Conservation (phyloP, 2,797 vertebrate species). For the Paratrypauchen microcephalus region DNA sequence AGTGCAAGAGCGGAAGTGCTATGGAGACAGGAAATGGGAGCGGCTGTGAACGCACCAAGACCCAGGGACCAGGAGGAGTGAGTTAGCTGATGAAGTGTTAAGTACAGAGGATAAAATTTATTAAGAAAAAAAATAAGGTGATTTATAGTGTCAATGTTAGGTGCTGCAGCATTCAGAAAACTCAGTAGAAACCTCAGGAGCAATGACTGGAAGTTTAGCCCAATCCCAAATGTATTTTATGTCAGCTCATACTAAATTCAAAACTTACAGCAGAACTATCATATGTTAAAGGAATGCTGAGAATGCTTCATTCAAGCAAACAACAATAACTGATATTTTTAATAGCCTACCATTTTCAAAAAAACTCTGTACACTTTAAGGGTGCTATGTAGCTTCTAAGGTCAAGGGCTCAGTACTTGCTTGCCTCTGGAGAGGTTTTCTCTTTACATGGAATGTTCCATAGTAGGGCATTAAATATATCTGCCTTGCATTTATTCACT, state of each 20-base stretch:
- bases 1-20: conserved; percentile 50
- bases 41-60: conserved; percentile 49
- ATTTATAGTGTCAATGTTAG: conserved; percentile 17
- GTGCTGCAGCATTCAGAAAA: not conserved
- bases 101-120: conserved; percentile 8
- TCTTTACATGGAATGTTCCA: too few relatives aligned
- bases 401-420: too few relatives aligned
- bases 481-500: too few relatives aligned
- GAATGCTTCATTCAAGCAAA: too few relatives aligned
- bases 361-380: not conserved
- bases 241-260: not conserved
- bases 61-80: conserved; percentile 31
- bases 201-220: not conserved
- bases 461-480: too few relatives aligned
- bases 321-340: too few relatives aligned
- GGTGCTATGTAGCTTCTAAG: too few relatives aligned
- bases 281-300: not conserved
- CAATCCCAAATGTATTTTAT: not conserved
- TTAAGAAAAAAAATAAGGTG: conserved; percentile 20
- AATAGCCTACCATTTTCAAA: not conserved
- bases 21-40: conserved; percentile 68
- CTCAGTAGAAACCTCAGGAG: not conserved
- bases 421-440: too few relatives aligned
- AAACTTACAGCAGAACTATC: not conserved
- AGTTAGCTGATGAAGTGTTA: conserved; percentile 35